Evolutionary conservation across 2,113 vertebrate species (phyloP).

Genomic region (Suncus etruscus): DNA sequence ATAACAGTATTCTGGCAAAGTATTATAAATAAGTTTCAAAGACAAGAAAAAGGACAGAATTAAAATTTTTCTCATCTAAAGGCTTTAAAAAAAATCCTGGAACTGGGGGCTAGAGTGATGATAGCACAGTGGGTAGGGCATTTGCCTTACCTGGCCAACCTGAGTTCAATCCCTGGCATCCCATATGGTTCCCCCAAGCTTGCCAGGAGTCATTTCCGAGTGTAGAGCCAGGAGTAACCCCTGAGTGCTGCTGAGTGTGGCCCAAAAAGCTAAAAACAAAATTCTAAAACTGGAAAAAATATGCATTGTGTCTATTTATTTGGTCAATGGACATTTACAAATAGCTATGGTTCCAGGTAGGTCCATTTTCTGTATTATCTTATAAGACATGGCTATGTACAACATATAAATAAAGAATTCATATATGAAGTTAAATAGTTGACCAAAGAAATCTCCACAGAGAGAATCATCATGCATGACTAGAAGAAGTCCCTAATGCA

Average conservation of each 20-base stretch:
- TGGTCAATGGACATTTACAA: neutral
- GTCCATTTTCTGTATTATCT: conserved; percentile 24
- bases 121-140: no score
- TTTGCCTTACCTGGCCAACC: no score
- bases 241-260: no score
- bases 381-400: neutral
- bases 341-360: neutral
- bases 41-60: conserved; percentile 7
- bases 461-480: neutral
- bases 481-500: neutral
- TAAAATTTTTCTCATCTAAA: neutral
- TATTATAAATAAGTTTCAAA: neutral
- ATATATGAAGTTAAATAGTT: neutral
- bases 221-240: no score
- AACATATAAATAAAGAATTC: neutral
- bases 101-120: no score
- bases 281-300: neutral
- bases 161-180: no score
- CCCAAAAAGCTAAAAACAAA: neutral
- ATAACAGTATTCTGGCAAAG: neutral
- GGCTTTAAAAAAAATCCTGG: neutral
- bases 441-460: conserved; percentile 9
- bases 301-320: neutral
- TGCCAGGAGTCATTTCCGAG: no score
- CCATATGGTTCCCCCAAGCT: no score